Conservation (phyloP, 2,888 invertebrate genomes). For the Thelaira solivaga region DNA sequence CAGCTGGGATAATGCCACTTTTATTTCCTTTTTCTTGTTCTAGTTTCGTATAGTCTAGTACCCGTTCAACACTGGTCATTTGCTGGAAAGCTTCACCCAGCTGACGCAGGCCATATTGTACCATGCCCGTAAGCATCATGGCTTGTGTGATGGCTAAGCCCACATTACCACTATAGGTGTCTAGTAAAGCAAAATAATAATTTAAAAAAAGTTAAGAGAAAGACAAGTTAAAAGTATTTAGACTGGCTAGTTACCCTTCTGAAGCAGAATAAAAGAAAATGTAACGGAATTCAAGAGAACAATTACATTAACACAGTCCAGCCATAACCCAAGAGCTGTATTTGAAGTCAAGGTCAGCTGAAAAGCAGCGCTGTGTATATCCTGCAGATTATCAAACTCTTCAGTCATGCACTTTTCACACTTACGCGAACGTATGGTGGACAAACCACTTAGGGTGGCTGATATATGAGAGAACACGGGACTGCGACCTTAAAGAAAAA, state of each 20-base stretch:
- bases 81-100: slow-evolving; percentile 84
- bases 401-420: slow-evolving; percentile 84
- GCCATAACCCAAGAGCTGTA: slow-evolving; percentile 84
- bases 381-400: slow-evolving; percentile 87
- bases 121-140: slow-evolving; percentile 84
- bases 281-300: slow-evolving; percentile 85
- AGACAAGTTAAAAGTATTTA: neutral
- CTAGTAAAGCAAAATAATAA: too few species aligned
- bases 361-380: slow-evolving; percentile 77
- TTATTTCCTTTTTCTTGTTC: slow-evolving; percentile 79
- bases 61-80: slow-evolving; percentile 86
- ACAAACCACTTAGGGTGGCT: slow-evolving; percentile 89
- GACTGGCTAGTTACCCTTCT: slow-evolving; percentile 79
- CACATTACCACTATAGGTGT: slow-evolving; percentile 82
- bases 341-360: slow-evolving; percentile 73
- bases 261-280: slow-evolving; percentile 80
- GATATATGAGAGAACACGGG: slow-evolving; percentile 94
- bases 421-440: slow-evolving; percentile 89
- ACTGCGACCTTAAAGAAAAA: slow-evolving; percentile 82
- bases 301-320: slow-evolving; percentile 84
- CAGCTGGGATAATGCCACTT: slow-evolving; percentile 78
- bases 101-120: slow-evolving; percentile 83
- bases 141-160: slow-evolving; percentile 84
- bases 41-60: slow-evolving; percentile 84
- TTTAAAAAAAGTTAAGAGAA: too few species aligned